Conservation (phyloP, 1,140 invertebrate species). For the Glomeris maerens region DNA sequence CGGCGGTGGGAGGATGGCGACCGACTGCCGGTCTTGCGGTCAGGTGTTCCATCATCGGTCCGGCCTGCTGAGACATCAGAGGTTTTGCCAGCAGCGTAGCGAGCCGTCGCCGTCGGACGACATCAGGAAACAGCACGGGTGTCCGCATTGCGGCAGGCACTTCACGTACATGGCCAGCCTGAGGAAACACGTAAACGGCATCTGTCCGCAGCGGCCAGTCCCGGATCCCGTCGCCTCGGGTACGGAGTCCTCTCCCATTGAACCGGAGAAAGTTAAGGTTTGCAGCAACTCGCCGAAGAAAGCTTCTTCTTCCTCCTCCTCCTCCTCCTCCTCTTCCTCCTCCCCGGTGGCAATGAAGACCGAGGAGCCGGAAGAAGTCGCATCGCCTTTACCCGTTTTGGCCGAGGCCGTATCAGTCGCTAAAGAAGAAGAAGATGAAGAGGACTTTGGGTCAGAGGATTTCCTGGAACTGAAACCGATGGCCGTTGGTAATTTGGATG, state of each 20-base stretch:
- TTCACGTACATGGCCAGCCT: slow-evolving; percentile 10
- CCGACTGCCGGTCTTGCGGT: slow-evolving; percentile 2
- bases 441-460: background rate
- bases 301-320: too few species aligned
- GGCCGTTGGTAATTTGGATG: too few species aligned
- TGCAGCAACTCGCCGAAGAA: too few species aligned
- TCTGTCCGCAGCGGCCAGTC: background rate
- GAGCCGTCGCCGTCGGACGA: background rate
- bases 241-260: too few species aligned
- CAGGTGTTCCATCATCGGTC: slow-evolving; percentile 1
- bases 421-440: slow-evolving; percentile 6
- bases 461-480: too few species aligned
- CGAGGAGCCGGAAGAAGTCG: too few species aligned
- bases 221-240: too few species aligned
- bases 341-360: too few species aligned
- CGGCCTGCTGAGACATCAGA: slow-evolving; percentile 6
- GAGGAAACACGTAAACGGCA: slow-evolving; percentile 6
- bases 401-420: too few species aligned
- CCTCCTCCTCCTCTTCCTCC: too few species aligned
- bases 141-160: background rate
- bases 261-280: too few species aligned
- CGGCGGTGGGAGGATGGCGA: background rate
- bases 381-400: too few species aligned
- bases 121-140: background rate
- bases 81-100: background rate